phyloP scores from a whole-genome alignment of 2,888 invertebrate species.

The Endotricha flammealis region DNA sequence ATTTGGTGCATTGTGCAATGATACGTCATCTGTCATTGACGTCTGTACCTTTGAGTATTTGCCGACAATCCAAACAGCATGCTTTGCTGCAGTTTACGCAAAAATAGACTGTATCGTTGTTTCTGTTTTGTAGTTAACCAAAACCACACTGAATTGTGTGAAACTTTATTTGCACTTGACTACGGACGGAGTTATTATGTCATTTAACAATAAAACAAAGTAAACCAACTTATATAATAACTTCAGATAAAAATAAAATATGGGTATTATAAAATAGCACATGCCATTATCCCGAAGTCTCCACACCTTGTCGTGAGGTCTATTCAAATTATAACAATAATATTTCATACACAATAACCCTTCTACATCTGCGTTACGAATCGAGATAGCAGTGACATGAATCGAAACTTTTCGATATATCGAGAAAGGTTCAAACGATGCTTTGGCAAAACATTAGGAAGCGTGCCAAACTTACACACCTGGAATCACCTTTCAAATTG shows the following conservation, averaged over 20 bases:
- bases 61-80: constrained; percentile 43
- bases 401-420: constrained; percentile 26
- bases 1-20: constrained; percentile 65
- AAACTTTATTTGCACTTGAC: too few species aligned
- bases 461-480: constrained; percentile 62
- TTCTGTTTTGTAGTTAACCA: too few species aligned
- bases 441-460: too few species aligned
- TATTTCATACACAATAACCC: constrained; percentile 54
- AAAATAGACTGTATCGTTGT: too few species aligned
- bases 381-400: constrained; percentile 27
- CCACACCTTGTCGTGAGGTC: constrained; percentile 48
- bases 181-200: too few species aligned
- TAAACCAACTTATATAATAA: too few species aligned
- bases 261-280: constrained; percentile 6
- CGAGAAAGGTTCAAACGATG: too few species aligned
- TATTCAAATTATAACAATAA: constrained; percentile 56
- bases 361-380: constrained; percentile 56
- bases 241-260: too few species aligned
- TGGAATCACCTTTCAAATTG: constrained; percentile 44
- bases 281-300: constrained; percentile 12
- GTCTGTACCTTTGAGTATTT: constrained; percentile 56
- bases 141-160: too few species aligned
- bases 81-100: too few species aligned
- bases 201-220: too few species aligned
- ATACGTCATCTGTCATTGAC: constrained; percentile 66